Percentiles rank a stretch among this genome's conserved stretches.
These are phyloP conservation scores for Kradibia gibbosae DNA, from an alignment of 1,140 invertebrate genomes.

Conservation along the genomic window DNA sequence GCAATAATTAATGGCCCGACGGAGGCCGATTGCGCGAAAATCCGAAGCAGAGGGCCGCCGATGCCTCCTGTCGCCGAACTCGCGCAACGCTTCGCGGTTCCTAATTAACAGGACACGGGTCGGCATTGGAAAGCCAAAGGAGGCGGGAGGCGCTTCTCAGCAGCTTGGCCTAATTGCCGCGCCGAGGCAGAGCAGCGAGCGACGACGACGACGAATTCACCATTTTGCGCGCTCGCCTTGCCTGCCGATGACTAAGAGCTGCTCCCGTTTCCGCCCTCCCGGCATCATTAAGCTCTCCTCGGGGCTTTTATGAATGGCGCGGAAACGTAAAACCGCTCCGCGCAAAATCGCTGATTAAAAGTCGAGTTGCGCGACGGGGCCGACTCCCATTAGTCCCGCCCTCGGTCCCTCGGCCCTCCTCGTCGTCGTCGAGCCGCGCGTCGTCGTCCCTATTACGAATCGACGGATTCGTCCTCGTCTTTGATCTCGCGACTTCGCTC, in stretches of 20 bases:
- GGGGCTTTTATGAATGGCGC: background rate
- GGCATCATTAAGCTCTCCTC: background rate
- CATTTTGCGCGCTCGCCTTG: background rate
- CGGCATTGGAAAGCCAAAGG: background rate
- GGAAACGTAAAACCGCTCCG: background rate
- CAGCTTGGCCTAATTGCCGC: too few species aligned
- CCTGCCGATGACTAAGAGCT: background rate
- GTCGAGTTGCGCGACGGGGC: background rate
- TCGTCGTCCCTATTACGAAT: slow-evolving; percentile 52
- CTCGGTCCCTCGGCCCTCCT: background rate
- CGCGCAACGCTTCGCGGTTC: too few species aligned
- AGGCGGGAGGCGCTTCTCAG: too few species aligned
- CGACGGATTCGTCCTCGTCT: slow-evolving; percentile 45
- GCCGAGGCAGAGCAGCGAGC: too few species aligned
- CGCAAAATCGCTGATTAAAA: slow-evolving; percentile 27
- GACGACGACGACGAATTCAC: background rate
- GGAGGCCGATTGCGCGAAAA: background rate
- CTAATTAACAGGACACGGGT: background rate
- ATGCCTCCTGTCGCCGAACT: too few species aligned
- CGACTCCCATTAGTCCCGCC: background rate
- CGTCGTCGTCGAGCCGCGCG: background rate
- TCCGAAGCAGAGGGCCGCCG: too few species aligned
- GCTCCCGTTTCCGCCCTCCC: background rate
- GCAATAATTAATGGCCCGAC: slow-evolving; percentile 1
- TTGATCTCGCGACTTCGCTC: slow-evolving; percentile 32